Conservation (phyloP, 2,888 invertebrate genomes). For the Mellilla xanthometata region DNA sequence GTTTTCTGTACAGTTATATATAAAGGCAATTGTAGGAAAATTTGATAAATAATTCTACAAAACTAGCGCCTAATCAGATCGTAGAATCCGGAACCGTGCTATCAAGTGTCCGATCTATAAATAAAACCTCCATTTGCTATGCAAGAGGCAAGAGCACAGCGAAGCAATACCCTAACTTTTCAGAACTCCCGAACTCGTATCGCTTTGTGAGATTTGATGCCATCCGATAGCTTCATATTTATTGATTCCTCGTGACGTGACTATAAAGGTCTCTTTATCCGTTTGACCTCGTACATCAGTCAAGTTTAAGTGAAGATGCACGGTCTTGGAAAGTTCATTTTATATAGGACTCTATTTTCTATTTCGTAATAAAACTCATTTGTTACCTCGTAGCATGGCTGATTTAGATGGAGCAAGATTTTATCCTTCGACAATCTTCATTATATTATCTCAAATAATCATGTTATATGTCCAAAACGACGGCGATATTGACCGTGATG, state of each 20-base stretch:
- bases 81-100: slow-evolving; percentile 19
- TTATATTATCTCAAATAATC: too few species aligned
- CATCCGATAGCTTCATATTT: slow-evolving; percentile 42
- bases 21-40: too few species aligned
- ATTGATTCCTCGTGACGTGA: slow-evolving; percentile 45
- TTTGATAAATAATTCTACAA: not conserved
- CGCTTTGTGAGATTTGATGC: slow-evolving; percentile 41
- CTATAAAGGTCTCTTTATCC: slow-evolving; percentile 31
- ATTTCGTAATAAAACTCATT: too few species aligned
- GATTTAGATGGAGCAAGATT: too few species aligned
- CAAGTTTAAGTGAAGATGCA: slow-evolving; percentile 34
- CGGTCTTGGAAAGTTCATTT: slow-evolving; percentile 19
- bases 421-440: too few species aligned
- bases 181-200: slow-evolving; percentile 28
- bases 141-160: slow-evolving; percentile 22
- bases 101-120: slow-evolving; percentile 21
- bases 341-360: too few species aligned
- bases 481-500: too few species aligned
- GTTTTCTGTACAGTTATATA: too few species aligned
- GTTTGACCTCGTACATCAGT: slow-evolving; percentile 38
- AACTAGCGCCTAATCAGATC: not conserved
- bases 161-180: slow-evolving; percentile 36
- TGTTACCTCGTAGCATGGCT: too few species aligned
- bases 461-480: too few species aligned
- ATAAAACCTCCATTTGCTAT: slow-evolving; percentile 19